A percentile compares a stretch with the other conserved stretches of the same genome.
phyloP scores from a whole-genome alignment of 2,888 invertebrate species.

The Caenorhabditis zanzibari region DNA sequence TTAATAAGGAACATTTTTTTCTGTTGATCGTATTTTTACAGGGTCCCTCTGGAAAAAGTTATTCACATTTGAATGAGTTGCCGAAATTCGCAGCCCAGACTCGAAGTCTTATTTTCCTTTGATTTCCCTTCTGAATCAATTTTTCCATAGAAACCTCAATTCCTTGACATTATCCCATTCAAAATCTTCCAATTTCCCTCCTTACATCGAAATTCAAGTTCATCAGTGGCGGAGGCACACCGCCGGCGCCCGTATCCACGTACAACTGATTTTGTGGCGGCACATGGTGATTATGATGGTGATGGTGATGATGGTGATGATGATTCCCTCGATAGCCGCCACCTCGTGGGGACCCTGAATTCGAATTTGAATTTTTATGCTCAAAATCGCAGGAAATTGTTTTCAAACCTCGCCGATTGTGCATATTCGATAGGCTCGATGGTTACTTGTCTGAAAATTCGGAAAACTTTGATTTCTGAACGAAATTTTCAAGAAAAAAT shows the following conservation, averaged over 20 bases:
- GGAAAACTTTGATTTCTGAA: not conserved
- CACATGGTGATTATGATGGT: too few species aligned
- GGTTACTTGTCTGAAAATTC: not conserved
- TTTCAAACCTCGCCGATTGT: not conserved
- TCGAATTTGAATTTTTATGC: not conserved
- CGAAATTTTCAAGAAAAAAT: not conserved
- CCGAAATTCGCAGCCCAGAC: too few species aligned
- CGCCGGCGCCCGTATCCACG: not conserved
- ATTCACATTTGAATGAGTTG: too few species aligned
- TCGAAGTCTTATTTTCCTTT: too few species aligned
- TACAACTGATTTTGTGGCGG: conserved; percentile 3
- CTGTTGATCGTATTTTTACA: too few species aligned
- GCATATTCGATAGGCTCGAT: not conserved
- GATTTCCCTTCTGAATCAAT: too few species aligned
- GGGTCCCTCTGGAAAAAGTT: too few species aligned
- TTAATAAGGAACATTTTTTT: too few species aligned
- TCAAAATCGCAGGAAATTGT: not conserved
- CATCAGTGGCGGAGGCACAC: not conserved
- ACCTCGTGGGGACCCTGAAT: not conserved
- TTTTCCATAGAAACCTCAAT: too few species aligned
- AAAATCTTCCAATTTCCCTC: not conserved
- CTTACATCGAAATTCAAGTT: not conserved
- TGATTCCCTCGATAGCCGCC: not conserved
- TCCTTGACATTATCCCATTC: too few species aligned
- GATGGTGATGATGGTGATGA: too few species aligned